These are phyloP conservation scores for Aplysia californica DNA, from an alignment of 1,140 invertebrate species.

Conservation along the genomic window DNA sequence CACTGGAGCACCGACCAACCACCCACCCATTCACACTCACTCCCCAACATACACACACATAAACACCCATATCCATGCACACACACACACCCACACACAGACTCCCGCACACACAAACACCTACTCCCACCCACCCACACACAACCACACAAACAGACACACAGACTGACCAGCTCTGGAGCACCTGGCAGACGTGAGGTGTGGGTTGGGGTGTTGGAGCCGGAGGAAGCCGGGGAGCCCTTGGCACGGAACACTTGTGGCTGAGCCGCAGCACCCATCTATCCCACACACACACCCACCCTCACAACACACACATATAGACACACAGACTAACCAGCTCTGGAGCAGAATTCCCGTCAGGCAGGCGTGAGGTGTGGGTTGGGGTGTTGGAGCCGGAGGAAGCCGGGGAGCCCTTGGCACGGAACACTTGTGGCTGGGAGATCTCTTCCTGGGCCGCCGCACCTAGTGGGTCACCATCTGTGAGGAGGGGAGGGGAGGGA, in stretches of 20 bases:
- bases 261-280: no score
- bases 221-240: constrained; percentile 56
- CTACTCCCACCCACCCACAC: no score
- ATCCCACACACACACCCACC: no score
- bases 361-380: constrained; percentile 36
- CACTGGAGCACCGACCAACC: no score
- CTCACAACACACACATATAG: no score
- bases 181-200: constrained; percentile 46
- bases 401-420: constrained; percentile 56
- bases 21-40: no score
- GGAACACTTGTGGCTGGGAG: constrained; percentile 49
- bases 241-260: constrained; percentile 55
- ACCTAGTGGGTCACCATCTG: constrained; percentile 17
- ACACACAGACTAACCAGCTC: constrained; percentile 70
- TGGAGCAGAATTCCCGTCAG: constrained; percentile 44
- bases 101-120: no score
- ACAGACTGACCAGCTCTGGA: constrained; percentile 68
- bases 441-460: constrained; percentile 1
- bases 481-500: background rate
- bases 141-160: no score
- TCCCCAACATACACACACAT: no score
- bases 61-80: no score
- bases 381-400: constrained; percentile 55
- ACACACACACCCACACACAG: no score
- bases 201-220: constrained; percentile 50